A percentile compares a stretch with the other conserved stretches of the same genome.
Evolutionary conservation across 2,797 vertebrate species (phyloP).

Genomic region (Eupleurogrammus muticus): DNA sequence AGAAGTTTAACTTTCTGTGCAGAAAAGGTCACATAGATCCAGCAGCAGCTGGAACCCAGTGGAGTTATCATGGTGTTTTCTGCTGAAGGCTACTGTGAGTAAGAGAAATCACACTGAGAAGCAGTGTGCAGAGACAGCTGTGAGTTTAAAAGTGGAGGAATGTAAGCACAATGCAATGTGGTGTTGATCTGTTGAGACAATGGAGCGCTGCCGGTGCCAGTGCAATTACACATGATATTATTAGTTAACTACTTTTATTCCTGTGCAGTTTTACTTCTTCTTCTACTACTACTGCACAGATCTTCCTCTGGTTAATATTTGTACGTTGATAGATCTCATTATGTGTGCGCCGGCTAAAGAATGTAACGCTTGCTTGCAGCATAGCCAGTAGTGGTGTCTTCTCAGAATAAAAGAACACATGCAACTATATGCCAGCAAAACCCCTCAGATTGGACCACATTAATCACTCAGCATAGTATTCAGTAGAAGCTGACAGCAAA

Average conservation of each 20-base stretch:
- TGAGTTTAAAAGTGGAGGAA: constrained; percentile 40
- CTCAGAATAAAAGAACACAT: constrained; percentile 23
- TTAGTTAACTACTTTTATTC: neutral
- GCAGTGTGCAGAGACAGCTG: constrained; percentile 5
- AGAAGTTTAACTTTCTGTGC: constrained; percentile 32
- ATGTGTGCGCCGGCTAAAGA: constrained; percentile 35
- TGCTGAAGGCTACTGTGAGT: constrained; percentile 41
- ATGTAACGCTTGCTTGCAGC: constrained; percentile 43
- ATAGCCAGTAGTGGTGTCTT: constrained; percentile 9
- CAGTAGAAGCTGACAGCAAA: constrained; percentile 6
- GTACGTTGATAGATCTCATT: constrained; percentile 29
- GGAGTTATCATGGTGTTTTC: constrained; percentile 34
- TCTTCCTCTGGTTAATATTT: constrained; percentile 16
- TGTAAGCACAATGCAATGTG: constrained; percentile 12
- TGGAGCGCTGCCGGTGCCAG: neutral
- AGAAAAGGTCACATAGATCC: constrained; percentile 37
- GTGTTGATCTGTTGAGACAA: constrained; percentile 16
- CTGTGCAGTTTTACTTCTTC: neutral
- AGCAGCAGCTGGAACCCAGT: constrained; percentile 32
- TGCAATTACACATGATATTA: neutral
- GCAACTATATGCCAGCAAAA: constrained; percentile 33
- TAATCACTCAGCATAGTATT: constrained; percentile 7
- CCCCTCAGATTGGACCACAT: constrained; percentile 24
- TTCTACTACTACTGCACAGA: neutral
- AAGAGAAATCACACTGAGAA: constrained; percentile 14